Conservation (phyloP, 1,140 invertebrate genomes). For the Drosophila carrolli region DNA sequence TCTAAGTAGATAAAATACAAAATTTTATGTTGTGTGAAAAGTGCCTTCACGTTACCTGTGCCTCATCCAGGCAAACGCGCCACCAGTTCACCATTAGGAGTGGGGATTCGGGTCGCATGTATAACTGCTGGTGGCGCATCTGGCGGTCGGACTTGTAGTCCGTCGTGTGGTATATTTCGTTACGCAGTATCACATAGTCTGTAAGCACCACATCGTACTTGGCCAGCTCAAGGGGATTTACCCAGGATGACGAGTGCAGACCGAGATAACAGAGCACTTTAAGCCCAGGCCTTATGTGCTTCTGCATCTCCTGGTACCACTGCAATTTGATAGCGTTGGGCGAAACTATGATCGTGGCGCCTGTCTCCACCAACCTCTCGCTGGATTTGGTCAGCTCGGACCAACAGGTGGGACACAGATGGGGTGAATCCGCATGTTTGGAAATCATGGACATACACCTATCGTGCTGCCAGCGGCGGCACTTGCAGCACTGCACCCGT, state of each 20-base stretch:
- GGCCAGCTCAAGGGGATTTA: slow-evolving; percentile 88
- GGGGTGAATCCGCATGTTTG: not conserved
- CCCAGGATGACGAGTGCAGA: slow-evolving; percentile 86
- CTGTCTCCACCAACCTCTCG: slow-evolving; percentile 84
- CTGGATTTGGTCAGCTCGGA: slow-evolving; percentile 11
- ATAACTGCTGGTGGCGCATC: slow-evolving; percentile 58
- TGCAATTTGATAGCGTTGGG: slow-evolving; percentile 89
- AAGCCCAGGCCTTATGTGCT: slow-evolving; percentile 86
- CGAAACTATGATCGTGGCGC: slow-evolving; percentile 91
- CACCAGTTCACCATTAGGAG: slow-evolving; percentile 90
- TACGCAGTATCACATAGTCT: slow-evolving; percentile 88
- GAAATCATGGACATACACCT: slow-evolving; percentile 43
- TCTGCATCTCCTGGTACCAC: slow-evolving; percentile 91
- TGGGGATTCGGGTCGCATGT: slow-evolving; percentile 86
- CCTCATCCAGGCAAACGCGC: slow-evolving; percentile 93
- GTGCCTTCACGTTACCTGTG: slow-evolving; percentile 85
- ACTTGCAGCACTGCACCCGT: slow-evolving; percentile 52
- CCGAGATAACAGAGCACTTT: slow-evolving; percentile 87
- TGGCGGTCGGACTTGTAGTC: slow-evolving; percentile 60
- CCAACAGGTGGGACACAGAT: slow-evolving; percentile 80
- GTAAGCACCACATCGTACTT: slow-evolving; percentile 91
- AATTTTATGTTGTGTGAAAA: not conserved
- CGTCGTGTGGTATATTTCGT: slow-evolving; percentile 86
- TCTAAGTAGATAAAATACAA: slow-evolving; percentile 65
- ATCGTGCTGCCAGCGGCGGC: slow-evolving; percentile 62